Evolutionary conservation across 2,888 invertebrate genomes (phyloP).

Genomic region (Rhamnusium bicolor): DNA sequence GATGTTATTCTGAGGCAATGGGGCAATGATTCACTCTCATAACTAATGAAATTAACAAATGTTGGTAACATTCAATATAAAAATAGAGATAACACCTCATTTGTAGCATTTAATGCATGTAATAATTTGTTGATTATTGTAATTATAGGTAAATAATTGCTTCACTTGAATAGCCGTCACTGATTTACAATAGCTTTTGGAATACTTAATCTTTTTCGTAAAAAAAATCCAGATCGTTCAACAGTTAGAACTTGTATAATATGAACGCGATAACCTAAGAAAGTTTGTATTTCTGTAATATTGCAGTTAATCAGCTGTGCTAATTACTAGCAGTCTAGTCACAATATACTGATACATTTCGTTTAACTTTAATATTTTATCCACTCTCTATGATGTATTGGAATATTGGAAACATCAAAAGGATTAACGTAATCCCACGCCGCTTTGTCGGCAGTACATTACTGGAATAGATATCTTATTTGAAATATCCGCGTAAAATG

Average conservation of each 20-base stretch:
- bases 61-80: no score
- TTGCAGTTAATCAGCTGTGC: constrained; percentile 1
- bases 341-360: constrained; percentile 27
- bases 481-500: constrained; percentile 48
- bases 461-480: constrained; percentile 56
- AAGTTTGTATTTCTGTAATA: neutral
- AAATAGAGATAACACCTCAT: no score
- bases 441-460: constrained; percentile 56
- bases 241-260: neutral
- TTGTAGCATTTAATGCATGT: no score
- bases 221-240: no score
- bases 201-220: no score
- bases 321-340: constrained; percentile 19
- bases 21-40: no score
- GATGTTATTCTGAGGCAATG: no score
- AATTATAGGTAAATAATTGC: no score
- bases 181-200: no score
- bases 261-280: neutral
- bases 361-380: constrained; percentile 36
- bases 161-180: no score
- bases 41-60: no score
- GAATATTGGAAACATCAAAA: constrained; percentile 56
- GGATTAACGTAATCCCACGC: constrained; percentile 52
- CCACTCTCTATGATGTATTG: constrained; percentile 46
- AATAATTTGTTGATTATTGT: no score